phyloP scores from a whole-genome alignment of 2,888 invertebrate genomes.

The Ormyrus labotus region DNA sequence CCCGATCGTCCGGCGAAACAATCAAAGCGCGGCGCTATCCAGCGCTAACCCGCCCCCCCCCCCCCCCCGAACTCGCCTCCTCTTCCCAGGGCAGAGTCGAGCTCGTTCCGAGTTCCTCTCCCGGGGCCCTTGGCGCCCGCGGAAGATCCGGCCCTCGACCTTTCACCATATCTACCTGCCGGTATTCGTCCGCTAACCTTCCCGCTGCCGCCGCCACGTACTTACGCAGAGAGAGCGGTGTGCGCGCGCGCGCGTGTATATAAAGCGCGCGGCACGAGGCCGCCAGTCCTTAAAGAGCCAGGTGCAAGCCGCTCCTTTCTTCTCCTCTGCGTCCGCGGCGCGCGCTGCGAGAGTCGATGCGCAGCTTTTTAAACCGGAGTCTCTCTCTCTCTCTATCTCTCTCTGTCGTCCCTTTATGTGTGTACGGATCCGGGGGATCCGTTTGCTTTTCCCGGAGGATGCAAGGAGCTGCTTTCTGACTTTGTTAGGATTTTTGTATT shows the following conservation, averaged over 20 bases:
- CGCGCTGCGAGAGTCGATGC: conserved; percentile 34
- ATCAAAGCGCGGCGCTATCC: no score
- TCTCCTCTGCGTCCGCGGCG: background rate
- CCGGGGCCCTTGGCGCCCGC: background rate
- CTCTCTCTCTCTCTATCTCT: conserved; percentile 21
- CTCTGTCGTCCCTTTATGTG: background rate
- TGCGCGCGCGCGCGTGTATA: conserved; percentile 1
- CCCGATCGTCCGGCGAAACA: no score
- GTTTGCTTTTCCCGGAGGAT: no score
- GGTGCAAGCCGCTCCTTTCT: conserved; percentile 31
- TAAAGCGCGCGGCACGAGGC: background rate
- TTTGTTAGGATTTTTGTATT: no score
- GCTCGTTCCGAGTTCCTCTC: no score
- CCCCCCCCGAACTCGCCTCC: no score
- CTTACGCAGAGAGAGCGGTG: background rate
- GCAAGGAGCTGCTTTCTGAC: no score
- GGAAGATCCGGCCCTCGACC: conserved; percentile 13
- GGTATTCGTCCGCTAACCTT: conserved; percentile 23
- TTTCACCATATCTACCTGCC: conserved; percentile 4
- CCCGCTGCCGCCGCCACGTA: conserved; percentile 18
- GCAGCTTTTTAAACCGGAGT: conserved; percentile 4
- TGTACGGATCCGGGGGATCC: no score
- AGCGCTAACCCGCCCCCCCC: no score
- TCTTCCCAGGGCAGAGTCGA: no score
- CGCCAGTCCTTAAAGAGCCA: conserved; percentile 46